phyloP scores from a whole-genome alignment of 1,140 invertebrate species.

The Dendrolimus kikuchii region DNA sequence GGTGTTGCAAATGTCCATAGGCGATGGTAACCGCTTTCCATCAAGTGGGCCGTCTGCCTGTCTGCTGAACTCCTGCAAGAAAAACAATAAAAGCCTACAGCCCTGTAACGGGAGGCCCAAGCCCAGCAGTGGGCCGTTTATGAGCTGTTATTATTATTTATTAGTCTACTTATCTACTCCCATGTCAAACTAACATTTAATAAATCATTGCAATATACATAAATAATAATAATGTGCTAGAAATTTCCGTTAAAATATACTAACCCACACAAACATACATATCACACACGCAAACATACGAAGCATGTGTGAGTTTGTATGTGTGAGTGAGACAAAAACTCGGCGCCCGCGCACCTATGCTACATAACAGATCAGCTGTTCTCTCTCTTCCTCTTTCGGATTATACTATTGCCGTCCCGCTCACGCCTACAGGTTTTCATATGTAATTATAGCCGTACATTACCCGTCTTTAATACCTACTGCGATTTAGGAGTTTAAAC shows the following conservation, averaged over 20 bases:
- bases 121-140: too few species aligned
- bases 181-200: too few species aligned
- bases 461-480: slow-evolving; percentile 22
- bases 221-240: slow-evolving; percentile 30
- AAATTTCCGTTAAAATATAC: slow-evolving; percentile 42
- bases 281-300: slow-evolving; percentile 11
- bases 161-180: too few species aligned
- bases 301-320: slow-evolving; percentile 10
- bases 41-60: too few species aligned
- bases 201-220: slow-evolving; percentile 1
- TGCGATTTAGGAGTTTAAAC: slow-evolving; percentile 13
- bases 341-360: slow-evolving; percentile 33
- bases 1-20: too few species aligned
- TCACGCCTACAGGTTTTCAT: slow-evolving; percentile 13
- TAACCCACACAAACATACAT: slow-evolving; percentile 12
- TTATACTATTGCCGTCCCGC: slow-evolving; percentile 10
- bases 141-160: too few species aligned
- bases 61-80: too few species aligned
- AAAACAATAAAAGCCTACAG: too few species aligned
- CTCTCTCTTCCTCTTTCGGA: slow-evolving; percentile 8
- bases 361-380: slow-evolving; percentile 23
- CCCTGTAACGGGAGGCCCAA: too few species aligned
- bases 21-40: too few species aligned
- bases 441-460: slow-evolving; percentile 32
- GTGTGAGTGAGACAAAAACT: slow-evolving; percentile 31